Base-by-base conservation (phyloP, 2,888 invertebrate genomes). In the Tanypteryx hageni region DNA sequence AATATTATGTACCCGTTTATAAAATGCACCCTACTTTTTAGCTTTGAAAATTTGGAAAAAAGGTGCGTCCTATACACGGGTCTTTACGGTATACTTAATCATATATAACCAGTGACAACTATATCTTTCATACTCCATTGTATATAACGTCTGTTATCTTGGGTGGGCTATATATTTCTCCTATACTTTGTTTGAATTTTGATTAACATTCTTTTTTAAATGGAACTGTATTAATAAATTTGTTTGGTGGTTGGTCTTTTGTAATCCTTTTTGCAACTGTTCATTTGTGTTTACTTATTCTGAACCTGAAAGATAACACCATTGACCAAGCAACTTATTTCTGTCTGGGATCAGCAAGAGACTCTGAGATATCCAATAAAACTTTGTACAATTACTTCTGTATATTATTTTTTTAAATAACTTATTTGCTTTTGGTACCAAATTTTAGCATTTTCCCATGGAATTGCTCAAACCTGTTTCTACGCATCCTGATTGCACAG, bases 371-470 rank as follows among this genome's bases (percentile, higher is more conserved):
- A 27, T 76, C 22, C 3, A 27, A 0, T 76, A 76, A 27, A 27
- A 10, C 8, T 9, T 9, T 18, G 18, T 0, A 0, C 9, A 68
- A 68, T n/a, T 68, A 22, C 22, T n/a, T 44, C 44, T 5, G 5
- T 44, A 44, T 44, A 44, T 44, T 68, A 11, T 68, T 68, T 76
- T 76, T 22, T 7, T 76, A 22, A 76, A 76, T 76, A 76, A 76
- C 27, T n/a, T 76, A 14, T 68, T 92, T 92, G 27, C 81, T 82
- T 92, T 13, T 64, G 13, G 44, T 31, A 27, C 14, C 56, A 44
- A 68, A 76, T 91, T 96, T n/a, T 95, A 98, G 98, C 96, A 93
- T 97, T 92, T 96, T 98, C 93, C 98, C 98, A 22, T 97, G 97
- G 97, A 95, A 96, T 22, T 97, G 97, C 93, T 95, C 96, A 92